phyloP scores from a whole-genome alignment of 2,888 invertebrate species.

The Eilema depressum region DNA sequence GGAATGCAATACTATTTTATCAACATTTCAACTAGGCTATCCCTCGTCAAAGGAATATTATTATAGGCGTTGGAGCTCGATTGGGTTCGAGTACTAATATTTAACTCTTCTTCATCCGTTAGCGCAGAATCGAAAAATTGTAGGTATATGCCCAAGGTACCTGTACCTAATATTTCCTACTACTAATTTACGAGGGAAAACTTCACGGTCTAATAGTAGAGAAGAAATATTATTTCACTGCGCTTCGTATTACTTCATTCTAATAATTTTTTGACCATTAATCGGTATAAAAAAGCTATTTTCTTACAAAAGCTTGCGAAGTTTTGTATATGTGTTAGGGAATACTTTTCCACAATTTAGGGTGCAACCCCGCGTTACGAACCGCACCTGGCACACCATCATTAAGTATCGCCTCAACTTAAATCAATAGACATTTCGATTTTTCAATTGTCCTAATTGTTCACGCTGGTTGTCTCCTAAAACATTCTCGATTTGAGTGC shows the following conservation, averaged over 20 bases:
- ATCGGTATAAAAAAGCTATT: neutral
- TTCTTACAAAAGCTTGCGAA: neutral
- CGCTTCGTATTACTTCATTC: neutral
- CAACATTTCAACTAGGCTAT: too few species aligned
- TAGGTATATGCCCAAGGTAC: too few species aligned
- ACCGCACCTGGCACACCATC: neutral
- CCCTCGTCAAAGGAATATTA: too few species aligned
- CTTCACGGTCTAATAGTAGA: too few species aligned
- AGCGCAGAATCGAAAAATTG: neutral
- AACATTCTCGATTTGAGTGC: too few species aligned
- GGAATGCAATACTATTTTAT: neutral
- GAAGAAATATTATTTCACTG: too few species aligned
- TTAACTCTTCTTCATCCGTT: neutral
- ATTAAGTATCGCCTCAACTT: neutral
- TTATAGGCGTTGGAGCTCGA: too few species aligned
- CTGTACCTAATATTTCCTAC: too few species aligned
- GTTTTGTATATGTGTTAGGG: neutral
- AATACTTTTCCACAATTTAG: neutral
- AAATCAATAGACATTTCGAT: neutral
- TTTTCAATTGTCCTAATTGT: too few species aligned
- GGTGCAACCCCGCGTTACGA: neutral
- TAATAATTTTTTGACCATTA: neutral
- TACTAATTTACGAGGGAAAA: too few species aligned
- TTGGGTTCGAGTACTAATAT: too few species aligned
- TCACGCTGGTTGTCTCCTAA: too few species aligned